These are phyloP conservation scores for Diprion similis DNA, from an alignment of 1,140 invertebrate genomes.

Conservation along the genomic window DNA sequence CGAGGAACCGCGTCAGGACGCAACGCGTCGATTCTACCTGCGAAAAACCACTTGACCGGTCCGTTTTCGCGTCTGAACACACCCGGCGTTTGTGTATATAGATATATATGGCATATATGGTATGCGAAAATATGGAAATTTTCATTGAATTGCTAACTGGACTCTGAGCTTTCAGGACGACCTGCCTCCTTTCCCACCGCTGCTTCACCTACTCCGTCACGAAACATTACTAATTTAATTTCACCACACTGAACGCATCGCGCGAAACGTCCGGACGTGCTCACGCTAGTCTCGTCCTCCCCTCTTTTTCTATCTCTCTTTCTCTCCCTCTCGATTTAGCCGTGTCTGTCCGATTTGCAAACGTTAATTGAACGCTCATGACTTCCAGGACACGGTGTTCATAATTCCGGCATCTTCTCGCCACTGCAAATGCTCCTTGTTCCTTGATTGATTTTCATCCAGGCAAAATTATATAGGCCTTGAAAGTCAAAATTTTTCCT, in stretches of 20 bases:
- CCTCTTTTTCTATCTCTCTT: too few species aligned
- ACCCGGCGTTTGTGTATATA: neutral
- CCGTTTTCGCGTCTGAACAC: neutral
- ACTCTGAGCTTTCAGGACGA: neutral
- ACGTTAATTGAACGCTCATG: neutral
- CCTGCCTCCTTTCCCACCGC: too few species aligned
- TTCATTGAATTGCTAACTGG: neutral
- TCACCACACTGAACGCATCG: neutral
- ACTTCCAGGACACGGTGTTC: too few species aligned
- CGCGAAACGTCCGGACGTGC: neutral
- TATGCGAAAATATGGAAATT: neutral
- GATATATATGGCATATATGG: neutral
- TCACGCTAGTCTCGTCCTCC: too few species aligned
- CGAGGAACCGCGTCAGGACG: neutral
- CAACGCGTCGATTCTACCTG: too few species aligned
- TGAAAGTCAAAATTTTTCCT: too few species aligned
- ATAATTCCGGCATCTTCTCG: too few species aligned
- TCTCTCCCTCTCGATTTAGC: too few species aligned
- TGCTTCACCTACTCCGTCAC: too few species aligned
- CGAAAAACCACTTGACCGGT: neutral
- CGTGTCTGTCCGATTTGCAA: neutral
- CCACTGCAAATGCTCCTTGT: too few species aligned
- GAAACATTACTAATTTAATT: conserved; percentile 6
- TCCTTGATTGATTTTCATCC: too few species aligned
- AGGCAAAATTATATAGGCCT: too few species aligned